Evolutionary conservation across 2,113 vertebrate species (phyloP).

Genomic region (Sturnira hondurensis): DNA sequence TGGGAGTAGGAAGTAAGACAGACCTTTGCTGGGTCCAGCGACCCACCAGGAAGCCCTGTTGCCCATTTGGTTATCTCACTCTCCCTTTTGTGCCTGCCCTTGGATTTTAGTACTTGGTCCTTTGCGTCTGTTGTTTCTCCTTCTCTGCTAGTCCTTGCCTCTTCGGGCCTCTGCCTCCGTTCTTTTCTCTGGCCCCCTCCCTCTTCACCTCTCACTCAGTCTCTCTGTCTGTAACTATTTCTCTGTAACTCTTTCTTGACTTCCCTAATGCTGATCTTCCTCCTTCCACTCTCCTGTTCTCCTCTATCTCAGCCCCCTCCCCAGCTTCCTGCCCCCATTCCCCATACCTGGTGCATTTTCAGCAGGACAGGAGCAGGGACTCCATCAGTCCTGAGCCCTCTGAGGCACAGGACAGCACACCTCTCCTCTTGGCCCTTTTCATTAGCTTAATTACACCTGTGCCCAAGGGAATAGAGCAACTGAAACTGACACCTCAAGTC

Average conservation of each 20-base stretch:
- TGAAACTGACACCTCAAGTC: conserved; percentile 52
- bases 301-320: neutral
- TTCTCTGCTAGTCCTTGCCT: neutral
- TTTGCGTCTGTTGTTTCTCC: neutral
- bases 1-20: conserved; percentile 7
- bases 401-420: neutral
- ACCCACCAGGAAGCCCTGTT: neutral
- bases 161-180: neutral
- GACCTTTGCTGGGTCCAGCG: neutral
- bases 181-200: neutral
- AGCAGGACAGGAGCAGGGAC: neutral
- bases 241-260: neutral
- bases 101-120: neutral
- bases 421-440: neutral
- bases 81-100: neutral
- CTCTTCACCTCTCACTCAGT: neutral
- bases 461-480: conserved; percentile 29
- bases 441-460: conserved; percentile 30
- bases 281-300: neutral
- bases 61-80: neutral
- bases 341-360: neutral
- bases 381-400: neutral
- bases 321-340: neutral
- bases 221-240: neutral
- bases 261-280: neutral